Percentiles rank a stretch among this genome's conserved stretches.
Evolutionary conservation across 2,113 vertebrate genomes (phyloP).

Genomic region (Semnornis frantzii): DNA sequence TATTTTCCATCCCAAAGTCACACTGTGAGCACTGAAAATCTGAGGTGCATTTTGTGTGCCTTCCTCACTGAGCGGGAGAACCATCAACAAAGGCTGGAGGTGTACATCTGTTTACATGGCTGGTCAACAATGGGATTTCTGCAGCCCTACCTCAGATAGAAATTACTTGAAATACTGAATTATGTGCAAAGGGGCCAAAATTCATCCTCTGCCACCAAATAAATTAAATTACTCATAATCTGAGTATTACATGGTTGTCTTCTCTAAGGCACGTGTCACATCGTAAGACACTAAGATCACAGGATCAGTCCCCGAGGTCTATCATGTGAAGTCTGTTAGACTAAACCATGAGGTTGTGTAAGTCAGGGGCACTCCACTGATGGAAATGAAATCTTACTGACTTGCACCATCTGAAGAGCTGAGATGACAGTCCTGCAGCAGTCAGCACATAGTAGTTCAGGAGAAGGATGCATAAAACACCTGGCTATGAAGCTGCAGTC

Average conservation of each 20-base stretch:
- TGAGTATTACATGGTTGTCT: not conserved
- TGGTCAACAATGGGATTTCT: not conserved
- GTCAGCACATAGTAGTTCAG: not conserved
- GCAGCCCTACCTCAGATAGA: not conserved
- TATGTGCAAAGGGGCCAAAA: not conserved
- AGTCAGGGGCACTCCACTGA: not conserved
- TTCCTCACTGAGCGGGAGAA: not conserved
- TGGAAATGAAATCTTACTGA: not conserved
- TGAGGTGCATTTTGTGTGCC: accelerated
- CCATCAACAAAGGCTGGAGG: not conserved
- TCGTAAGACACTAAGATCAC: conserved; percentile 25
- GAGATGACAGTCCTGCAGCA: not conserved
- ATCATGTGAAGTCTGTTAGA: conserved; percentile 10
- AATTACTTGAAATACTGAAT: conserved; percentile 50
- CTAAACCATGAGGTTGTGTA: conserved; percentile 14
- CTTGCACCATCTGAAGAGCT: not conserved
- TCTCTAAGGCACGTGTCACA: not conserved
- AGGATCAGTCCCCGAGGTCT: conserved; percentile 6
- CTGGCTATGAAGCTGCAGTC: not conserved
- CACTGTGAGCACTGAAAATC: not conserved
- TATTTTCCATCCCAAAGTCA: not conserved
- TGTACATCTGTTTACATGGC: not conserved
- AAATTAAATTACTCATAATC: not conserved
- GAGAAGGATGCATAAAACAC: not conserved
- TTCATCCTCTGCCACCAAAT: not conserved